Evolutionary conservation across 2,888 invertebrate genomes (phyloP), one percentile per base, ranked within the genome.

Genomic region (Conchocele bisecta): DNA sequence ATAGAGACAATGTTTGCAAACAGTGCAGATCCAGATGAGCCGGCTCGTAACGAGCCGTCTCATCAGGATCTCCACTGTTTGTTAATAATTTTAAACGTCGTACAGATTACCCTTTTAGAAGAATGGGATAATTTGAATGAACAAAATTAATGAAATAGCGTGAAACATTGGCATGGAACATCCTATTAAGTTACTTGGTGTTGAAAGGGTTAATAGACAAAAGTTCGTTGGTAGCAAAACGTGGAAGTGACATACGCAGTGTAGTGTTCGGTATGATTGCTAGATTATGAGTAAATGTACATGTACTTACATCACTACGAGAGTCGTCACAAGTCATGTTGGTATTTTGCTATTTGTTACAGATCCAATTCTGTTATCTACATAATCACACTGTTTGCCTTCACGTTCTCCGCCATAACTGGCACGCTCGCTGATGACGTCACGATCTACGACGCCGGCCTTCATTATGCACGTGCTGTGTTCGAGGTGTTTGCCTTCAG

Each of bases 381-480:
- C 58, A 20, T 79, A 1, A 3, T 84, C 15, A 80, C 85, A 7
- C 63, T 83, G 33, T 33, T 82, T 22, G 63, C 77, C 17, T 56
- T 86, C 28, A 76, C 81, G 15, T 85, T 75, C 59, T 77, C 80
- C 31, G 79, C 76, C 13, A 72, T 84, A 13, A 72, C 79, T 9
- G 75, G 79, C 17, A 77, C 79, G 7, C 56, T 53, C 15, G 48
- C 77, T 11, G 17, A 68, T 13, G 79, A 85, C 51, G 83, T 83
- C 5, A 48, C 72, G 6, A 22, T 48, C 5, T 85, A 86, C 50
- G 57, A 69, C 7, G 42, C 67, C 2, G 65, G 82, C 1, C 44
- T 84, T 9, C 83, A 86, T 2, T 60, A 80, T 11, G 64, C 80
- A 7, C 66, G 86, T 7, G 86, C 77, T 2, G 81, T 83, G 26